Base-by-base conservation (phyloP, 2,888 invertebrate genomes). In the Drosophila cyrtoloma region DNA sequence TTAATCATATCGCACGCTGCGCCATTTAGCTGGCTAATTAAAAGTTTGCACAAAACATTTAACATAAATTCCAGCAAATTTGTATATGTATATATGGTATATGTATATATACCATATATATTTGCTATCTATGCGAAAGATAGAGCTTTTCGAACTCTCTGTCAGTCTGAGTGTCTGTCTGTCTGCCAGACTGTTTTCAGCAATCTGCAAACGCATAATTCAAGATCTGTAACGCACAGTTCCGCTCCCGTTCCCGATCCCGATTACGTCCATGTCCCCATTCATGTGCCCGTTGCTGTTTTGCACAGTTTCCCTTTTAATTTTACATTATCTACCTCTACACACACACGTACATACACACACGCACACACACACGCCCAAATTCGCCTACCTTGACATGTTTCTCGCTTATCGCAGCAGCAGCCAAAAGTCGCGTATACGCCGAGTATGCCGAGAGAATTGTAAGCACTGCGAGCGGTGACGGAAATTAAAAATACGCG, bases 401-500 rank as follows among this genome's bases (percentile, higher is more conserved):
- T 77, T 90, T 72, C 81, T 61, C 89, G 89, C 82, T 90, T 86
- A 90, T 90, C 90, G 80, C 82, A 79, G 57, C 83, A 75, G 67
- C 67, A 80, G 74, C 74, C 82, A 81, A 77, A 75, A 84, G 72
- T 82, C 82, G 71, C 80, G 72, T 74, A 82, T 82, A 76, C 82
- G 72, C 37, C 79, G 79, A 64, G 80, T 79, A 64, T 75, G 70
- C 75, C 64, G 53, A 62, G 83, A 61, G 80, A 79, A 76, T 53
- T 71, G 80, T 64, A 65, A 57, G 75, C 44, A 64, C 63, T 63
- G 71, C 75, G 69, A 62, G 68, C 78, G 80, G 77, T 82, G 87
- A 87, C 87, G 87, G 87, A 87, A 87, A 87, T 87, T 87, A 87
- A 87, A 87, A 90, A 87, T 90, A 87, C 87, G 81, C 89, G 87